Percentiles rank a stretch among this genome's conserved stretches.
These are phyloP conservation scores for Parotocinclus haroldoi DNA, from an alignment of 2,797 vertebrate genomes.

Conservation along the genomic window DNA sequence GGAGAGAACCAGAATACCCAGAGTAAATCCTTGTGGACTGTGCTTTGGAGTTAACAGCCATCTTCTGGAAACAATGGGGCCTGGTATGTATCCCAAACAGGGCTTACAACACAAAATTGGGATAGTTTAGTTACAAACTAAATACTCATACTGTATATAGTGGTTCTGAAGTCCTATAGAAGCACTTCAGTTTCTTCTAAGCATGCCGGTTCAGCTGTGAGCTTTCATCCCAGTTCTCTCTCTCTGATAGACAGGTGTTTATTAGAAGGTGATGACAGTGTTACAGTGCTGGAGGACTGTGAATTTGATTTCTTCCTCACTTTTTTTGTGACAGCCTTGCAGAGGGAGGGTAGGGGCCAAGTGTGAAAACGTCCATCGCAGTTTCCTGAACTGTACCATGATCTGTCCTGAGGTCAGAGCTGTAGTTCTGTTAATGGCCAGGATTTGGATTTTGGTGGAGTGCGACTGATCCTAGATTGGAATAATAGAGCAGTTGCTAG, in stretches of 20 bases:
- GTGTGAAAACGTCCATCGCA: slow-evolving; percentile 59
- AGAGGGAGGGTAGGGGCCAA: slow-evolving; percentile 35
- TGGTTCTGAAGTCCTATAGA: slow-evolving; percentile 7
- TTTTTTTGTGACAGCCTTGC: slow-evolving; percentile 52
- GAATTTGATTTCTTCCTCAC: slow-evolving; percentile 22
- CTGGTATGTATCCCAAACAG: too few species aligned
- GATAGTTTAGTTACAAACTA: too few species aligned
- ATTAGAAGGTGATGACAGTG: slow-evolving; percentile 40
- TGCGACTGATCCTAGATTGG: slow-evolving; percentile 15
- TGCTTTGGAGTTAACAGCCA: too few species aligned
- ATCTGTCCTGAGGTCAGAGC: slow-evolving; percentile 9
- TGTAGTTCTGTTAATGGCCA: slow-evolving; percentile 5
- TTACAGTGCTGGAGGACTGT: slow-evolving; percentile 11
- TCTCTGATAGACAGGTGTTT: slow-evolving; percentile 37
- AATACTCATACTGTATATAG: too few species aligned
- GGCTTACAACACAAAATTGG: too few species aligned
- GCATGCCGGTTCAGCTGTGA: not conserved
- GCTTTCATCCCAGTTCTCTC: slow-evolving; percentile 4
- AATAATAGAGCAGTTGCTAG: not conserved
- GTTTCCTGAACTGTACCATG: slow-evolving; percentile 31
- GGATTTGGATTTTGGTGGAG: not conserved
- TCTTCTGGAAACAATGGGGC: too few species aligned
- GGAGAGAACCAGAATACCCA: too few species aligned
- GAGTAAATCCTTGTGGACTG: too few species aligned
- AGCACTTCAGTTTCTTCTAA: slow-evolving; percentile 14